Percentiles rank a stretch among this genome's conserved stretches.
These are phyloP conservation scores for Leptopilina syphax DNA, from an alignment of 2,888 invertebrate species.

Conservation along the genomic window DNA sequence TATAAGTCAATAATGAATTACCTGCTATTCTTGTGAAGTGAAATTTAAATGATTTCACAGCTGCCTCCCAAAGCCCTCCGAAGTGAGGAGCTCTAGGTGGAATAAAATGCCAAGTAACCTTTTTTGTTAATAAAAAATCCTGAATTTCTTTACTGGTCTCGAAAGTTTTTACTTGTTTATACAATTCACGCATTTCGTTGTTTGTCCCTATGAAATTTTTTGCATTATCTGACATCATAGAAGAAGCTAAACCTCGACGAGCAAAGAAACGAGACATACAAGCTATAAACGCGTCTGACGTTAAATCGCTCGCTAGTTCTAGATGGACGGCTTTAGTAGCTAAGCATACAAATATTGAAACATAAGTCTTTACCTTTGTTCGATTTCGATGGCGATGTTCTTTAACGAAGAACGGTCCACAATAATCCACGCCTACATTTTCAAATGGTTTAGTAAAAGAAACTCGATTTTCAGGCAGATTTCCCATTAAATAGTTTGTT, in stretches of 20 bases:
- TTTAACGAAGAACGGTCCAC: neutral
- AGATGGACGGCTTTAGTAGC: slow-evolving; percentile 59
- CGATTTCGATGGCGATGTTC: neutral
- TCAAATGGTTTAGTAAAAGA: neutral
- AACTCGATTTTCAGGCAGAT: neutral
- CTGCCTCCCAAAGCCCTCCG: too few species aligned
- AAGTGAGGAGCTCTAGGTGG: too few species aligned
- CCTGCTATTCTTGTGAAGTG: neutral
- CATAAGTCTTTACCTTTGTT: slow-evolving; percentile 39
- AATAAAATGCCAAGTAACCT: too few species aligned
- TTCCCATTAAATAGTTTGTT: neutral
- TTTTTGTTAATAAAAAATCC: too few species aligned
- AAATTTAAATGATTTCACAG: too few species aligned
- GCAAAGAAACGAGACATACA: too few species aligned
- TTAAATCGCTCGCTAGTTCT: slow-evolving; percentile 53
- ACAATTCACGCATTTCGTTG: too few species aligned
- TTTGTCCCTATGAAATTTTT: too few species aligned
- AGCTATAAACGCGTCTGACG: slow-evolving; percentile 25
- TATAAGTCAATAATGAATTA: neutral
- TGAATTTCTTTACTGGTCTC: too few species aligned
- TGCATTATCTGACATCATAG: too few species aligned
- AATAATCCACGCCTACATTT: neutral
- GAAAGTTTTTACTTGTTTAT: too few species aligned
- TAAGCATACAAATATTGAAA: slow-evolving; percentile 54
- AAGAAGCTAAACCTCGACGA: too few species aligned